Conservation (phyloP, 2,797 vertebrate genomes). For the Esox lucius region DNA sequence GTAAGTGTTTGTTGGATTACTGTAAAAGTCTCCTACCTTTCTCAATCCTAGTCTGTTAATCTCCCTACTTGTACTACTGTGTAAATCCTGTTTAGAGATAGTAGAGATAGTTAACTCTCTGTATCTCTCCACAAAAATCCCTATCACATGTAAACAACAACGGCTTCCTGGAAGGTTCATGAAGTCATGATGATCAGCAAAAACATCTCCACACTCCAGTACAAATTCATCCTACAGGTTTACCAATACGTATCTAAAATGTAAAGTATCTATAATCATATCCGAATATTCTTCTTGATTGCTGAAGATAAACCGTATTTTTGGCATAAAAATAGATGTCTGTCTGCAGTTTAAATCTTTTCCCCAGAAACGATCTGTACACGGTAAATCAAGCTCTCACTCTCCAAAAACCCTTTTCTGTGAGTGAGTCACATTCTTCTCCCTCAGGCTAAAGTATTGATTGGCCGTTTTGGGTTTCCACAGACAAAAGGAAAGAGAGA, state of each 20-base stretch:
- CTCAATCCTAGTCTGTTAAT: conserved; percentile 45
- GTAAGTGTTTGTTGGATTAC: conserved; percentile 39
- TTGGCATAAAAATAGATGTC: neutral
- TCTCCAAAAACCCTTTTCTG: neutral
- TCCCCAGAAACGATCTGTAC: neutral
- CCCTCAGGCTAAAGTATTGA: neutral
- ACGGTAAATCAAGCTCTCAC: neutral
- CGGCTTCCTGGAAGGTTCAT: neutral
- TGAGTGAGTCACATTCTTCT: neutral
- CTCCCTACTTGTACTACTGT: conserved; percentile 28
- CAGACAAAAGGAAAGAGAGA: conserved; percentile 11
- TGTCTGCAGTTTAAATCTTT: neutral
- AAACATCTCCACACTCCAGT: neutral
- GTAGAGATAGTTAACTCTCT: conserved; percentile 6
- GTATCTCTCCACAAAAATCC: conserved; percentile 11
- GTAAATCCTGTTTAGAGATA: conserved; percentile 26
- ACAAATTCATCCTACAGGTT: neutral
- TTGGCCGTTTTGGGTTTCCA: neutral
- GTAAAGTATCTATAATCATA: neutral
- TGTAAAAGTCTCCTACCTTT: conserved; percentile 31
- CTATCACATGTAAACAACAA: neutral
- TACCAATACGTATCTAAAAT: neutral
- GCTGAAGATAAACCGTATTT: neutral
- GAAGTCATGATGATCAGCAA: neutral
- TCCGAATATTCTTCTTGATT: neutral